Conservation (phyloP, 2,113 vertebrate genomes). For the Rafetus swinhoei region DNA sequence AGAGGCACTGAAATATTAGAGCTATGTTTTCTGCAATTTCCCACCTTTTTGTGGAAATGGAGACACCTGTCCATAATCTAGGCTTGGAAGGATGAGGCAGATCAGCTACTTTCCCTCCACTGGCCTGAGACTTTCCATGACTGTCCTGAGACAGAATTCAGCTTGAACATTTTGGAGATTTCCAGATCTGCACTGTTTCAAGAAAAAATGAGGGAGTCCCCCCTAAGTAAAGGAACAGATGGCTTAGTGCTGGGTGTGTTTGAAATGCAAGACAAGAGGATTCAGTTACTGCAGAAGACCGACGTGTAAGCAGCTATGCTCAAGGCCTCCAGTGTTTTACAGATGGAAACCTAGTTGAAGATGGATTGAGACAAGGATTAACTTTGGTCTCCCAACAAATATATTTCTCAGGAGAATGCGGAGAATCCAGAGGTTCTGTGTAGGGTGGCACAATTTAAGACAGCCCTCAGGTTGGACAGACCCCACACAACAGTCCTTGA, state of each 20-base stretch:
- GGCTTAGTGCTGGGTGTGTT: neutral
- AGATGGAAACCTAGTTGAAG: neutral
- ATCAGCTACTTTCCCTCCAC: neutral
- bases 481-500: neutral
- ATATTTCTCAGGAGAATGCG: neutral
- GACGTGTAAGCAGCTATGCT: neutral
- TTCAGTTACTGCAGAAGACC: neutral
- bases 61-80: conserved; percentile 7
- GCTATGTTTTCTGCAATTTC: conserved; percentile 2
- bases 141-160: neutral
- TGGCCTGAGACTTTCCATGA: neutral
- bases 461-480: neutral
- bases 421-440: neutral
- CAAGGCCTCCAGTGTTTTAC: neutral
- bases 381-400: neutral
- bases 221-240: neutral
- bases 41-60: conserved; percentile 23
- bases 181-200: conserved; percentile 6
- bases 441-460: conserved; percentile 2
- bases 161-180: neutral
- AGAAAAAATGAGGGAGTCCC: neutral
- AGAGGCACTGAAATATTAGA: conserved; percentile 4
- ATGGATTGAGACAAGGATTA: neutral
- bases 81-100: neutral
- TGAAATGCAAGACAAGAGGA: neutral